A percentile compares a stretch with the other conserved stretches of the same genome.
Conservation (phyloP, 2,113 vertebrate genomes). For the Oryzias curvinotus region DNA sequence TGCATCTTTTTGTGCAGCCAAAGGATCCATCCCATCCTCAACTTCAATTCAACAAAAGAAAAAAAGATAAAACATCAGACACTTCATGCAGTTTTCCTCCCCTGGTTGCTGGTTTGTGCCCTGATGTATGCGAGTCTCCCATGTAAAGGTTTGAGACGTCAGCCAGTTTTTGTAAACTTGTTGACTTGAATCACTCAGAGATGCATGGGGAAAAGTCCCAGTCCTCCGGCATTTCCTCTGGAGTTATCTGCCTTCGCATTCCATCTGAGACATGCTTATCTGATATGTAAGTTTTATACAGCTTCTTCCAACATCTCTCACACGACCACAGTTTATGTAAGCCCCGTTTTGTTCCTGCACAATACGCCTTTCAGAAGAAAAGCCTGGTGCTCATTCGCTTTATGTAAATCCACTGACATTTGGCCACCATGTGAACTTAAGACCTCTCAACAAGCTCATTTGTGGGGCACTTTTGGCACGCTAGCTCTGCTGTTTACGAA, state of each 20-base stretch:
- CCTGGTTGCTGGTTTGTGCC: too few species aligned
- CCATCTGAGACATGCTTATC: slow-evolving; percentile 59
- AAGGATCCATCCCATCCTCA: slow-evolving; percentile 54
- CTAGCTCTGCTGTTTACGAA: slow-evolving; percentile 9
- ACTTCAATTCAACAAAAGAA: slow-evolving; percentile 53
- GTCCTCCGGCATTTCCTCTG: slow-evolving; percentile 74
- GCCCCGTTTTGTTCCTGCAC: slow-evolving; percentile 4
- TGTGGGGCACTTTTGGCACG: slow-evolving; percentile 12
- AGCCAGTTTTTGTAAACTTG: slow-evolving; percentile 15
- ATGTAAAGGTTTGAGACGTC: not conserved
- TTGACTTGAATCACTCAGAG: slow-evolving; percentile 27
- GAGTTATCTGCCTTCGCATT: slow-evolving; percentile 66
- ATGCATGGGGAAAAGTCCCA: slow-evolving; percentile 41
- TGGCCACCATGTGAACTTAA: not conserved
- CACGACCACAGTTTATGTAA: slow-evolving; percentile 4
- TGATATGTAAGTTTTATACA: slow-evolving; percentile 57
- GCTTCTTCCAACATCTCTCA: slow-evolving; percentile 2
- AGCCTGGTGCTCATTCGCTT: slow-evolving; percentile 24
- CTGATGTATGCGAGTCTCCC: too few species aligned
- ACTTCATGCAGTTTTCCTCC: too few species aligned
- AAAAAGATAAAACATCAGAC: slow-evolving; percentile 41
- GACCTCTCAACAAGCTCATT: slow-evolving; percentile 6
- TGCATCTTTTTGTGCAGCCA: slow-evolving; percentile 45
- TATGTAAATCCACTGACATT: slow-evolving; percentile 25
- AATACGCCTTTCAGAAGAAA: slow-evolving; percentile 11